A percentile compares a stretch with the other conserved stretches of the same genome.
Conservation (phyloP, 2,113 vertebrate species). For the Anarhynchus alexandrinus region DNA sequence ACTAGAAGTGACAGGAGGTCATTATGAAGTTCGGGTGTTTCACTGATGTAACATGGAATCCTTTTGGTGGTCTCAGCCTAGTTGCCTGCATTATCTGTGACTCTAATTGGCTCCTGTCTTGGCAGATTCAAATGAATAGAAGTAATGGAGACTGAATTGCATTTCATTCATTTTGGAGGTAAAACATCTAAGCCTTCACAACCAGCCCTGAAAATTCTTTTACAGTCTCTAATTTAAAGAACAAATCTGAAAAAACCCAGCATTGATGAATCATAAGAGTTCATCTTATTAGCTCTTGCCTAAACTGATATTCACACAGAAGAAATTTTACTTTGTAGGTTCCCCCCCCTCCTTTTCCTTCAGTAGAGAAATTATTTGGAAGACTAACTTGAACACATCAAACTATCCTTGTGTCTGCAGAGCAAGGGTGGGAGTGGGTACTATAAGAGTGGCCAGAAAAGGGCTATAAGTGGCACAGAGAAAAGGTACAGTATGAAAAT, state of each 20-base stretch:
- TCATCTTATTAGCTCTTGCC: neutral
- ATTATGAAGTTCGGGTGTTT: neutral
- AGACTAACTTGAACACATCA: neutral
- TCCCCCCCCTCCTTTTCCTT: rapidly evolving
- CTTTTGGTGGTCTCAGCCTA: neutral
- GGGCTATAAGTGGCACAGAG: neutral
- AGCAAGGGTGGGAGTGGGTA: neutral
- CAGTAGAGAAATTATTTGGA: neutral
- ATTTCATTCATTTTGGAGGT: neutral
- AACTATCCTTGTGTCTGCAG: neutral
- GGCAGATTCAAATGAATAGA: neutral
- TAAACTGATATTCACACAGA: neutral
- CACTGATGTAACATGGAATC: neutral
- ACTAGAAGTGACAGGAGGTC: neutral
- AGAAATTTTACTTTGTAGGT: neutral
- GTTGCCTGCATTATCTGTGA: neutral
- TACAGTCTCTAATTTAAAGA: neutral
- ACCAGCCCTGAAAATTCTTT: neutral
- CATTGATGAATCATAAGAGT: neutral
- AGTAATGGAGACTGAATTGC: neutral
- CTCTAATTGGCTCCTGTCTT: conserved; percentile 18
- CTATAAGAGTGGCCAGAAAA: neutral
- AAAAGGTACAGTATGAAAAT: neutral
- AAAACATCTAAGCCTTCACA: neutral
- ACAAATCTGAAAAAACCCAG: neutral